Conservation (phyloP, 2,888 invertebrate genomes). For the Pristionchus mayeri region DNA sequence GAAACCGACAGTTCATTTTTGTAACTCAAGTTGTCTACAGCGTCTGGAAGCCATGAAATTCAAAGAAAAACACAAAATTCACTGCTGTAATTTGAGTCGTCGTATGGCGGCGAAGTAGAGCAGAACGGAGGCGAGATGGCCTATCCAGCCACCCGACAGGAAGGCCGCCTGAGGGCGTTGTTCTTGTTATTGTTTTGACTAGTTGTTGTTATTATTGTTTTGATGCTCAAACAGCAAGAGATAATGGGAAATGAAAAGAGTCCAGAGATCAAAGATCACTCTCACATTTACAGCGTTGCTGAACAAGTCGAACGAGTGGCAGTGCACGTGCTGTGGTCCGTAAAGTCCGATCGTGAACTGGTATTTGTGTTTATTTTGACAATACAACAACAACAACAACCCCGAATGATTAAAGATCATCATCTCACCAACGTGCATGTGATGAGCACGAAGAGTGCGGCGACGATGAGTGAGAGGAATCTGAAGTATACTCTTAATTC, state of each 20-base stretch:
- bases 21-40: background rate
- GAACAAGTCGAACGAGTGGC: slow-evolving; percentile 35
- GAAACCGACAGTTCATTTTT: background rate
- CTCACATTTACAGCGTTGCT: slow-evolving; percentile 2
- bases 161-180: background rate
- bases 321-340: background rate
- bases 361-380: too few relatives aligned
- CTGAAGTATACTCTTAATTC: background rate
- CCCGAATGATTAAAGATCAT: too few relatives aligned
- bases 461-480: background rate
- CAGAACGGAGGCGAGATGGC: slow-evolving; percentile 21
- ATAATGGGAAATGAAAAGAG: too few relatives aligned
- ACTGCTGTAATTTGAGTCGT: background rate
- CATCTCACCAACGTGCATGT: background rate
- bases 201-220: too few relatives aligned
- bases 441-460: background rate
- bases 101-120: slow-evolving; percentile 31
- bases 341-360: slow-evolving; percentile 11
- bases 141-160: slow-evolving; percentile 5
- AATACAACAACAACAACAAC: too few relatives aligned
- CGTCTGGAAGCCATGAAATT: background rate
- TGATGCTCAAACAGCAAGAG: too few relatives aligned
- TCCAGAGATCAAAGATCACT: background rate
- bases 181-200: too few relatives aligned
- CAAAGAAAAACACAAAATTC: background rate